A percentile compares a stretch with the other conserved stretches of the same genome.
Evolutionary conservation across 2,797 vertebrate genomes (phyloP).

Genomic region (Lophotriccus pileatus): DNA sequence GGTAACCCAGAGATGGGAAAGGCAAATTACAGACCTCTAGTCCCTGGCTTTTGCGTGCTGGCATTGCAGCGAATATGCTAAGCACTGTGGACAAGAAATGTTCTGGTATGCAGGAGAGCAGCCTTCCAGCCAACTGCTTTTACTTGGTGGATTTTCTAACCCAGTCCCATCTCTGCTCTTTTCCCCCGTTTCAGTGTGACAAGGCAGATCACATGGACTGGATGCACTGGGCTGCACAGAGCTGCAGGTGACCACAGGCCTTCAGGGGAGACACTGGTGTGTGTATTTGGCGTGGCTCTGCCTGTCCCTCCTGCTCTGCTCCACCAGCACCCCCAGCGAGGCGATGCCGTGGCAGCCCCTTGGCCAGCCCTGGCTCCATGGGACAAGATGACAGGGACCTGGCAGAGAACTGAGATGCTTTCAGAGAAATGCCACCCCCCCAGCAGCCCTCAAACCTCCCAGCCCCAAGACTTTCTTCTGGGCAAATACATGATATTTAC

Average conservation of each 20-base stretch:
- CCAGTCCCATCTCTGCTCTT: neutral
- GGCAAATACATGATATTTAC: neutral
- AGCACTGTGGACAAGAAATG: neutral
- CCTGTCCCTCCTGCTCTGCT: neutral
- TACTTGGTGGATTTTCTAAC: neutral
- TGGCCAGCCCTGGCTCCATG: neutral
- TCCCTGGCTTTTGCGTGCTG: neutral
- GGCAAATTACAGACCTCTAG: constrained; percentile 3
- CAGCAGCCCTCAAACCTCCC: neutral
- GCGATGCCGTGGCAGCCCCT: neutral
- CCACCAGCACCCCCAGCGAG: neutral
- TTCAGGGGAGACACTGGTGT: neutral
- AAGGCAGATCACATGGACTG: neutral
- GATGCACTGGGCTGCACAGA: neutral
- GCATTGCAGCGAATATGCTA: neutral
- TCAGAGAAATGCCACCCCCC: neutral
- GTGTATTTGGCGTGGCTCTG: neutral
- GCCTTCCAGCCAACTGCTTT: neutral
- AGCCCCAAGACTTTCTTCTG: neutral
- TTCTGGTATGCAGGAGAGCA: neutral
- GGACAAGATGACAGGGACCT: neutral
- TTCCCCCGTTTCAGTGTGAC: neutral
- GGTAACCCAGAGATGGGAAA: neutral
- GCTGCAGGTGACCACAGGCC: neutral
- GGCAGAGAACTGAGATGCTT: neutral